phyloP scores from a whole-genome alignment of 2,888 invertebrate species.

The Eurytoma adleriae region DNA sequence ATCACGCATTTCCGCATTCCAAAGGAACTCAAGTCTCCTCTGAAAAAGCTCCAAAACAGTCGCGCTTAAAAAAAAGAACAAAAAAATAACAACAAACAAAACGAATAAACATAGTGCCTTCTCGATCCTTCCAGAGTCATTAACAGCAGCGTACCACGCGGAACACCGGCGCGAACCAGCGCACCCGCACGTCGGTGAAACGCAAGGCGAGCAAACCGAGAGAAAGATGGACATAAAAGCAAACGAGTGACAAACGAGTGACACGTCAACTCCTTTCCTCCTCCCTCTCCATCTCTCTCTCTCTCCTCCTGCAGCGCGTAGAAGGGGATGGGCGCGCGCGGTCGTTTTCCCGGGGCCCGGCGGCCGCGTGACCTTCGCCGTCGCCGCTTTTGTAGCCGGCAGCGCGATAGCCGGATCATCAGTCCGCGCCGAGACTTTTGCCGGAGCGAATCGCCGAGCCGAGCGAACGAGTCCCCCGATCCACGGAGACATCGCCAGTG shows the following conservation, averaged over 20 bases:
- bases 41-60: too few relatives aligned
- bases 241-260: slow-evolving; percentile 27
- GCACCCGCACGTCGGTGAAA: background rate
- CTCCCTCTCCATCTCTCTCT: background rate
- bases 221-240: slow-evolving; percentile 13
- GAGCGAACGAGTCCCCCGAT: background rate
- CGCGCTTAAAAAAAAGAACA: too few relatives aligned
- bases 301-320: background rate
- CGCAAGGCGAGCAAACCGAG: background rate
- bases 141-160: background rate
- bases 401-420: slow-evolving; percentile 55
- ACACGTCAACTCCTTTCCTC: slow-evolving; percentile 27
- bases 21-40: too few relatives aligned
- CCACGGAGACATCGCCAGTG: background rate
- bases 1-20: too few relatives aligned
- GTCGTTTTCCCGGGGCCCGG: slow-evolving; percentile 66
- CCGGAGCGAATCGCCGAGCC: slow-evolving; percentile 42
- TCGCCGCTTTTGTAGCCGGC: slow-evolving; percentile 56
- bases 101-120: too few relatives aligned
- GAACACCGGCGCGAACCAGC: background rate
- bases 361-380: slow-evolving; percentile 61
- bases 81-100: too few relatives aligned
- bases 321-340: background rate
- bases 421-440: slow-evolving; percentile 59
- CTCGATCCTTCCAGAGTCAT: background rate